A percentile compares a stretch with the other conserved stretches of the same genome.
These are phyloP conservation scores for Sebastes minor DNA, from an alignment of 2,797 vertebrate species.

Conservation along the genomic window DNA sequence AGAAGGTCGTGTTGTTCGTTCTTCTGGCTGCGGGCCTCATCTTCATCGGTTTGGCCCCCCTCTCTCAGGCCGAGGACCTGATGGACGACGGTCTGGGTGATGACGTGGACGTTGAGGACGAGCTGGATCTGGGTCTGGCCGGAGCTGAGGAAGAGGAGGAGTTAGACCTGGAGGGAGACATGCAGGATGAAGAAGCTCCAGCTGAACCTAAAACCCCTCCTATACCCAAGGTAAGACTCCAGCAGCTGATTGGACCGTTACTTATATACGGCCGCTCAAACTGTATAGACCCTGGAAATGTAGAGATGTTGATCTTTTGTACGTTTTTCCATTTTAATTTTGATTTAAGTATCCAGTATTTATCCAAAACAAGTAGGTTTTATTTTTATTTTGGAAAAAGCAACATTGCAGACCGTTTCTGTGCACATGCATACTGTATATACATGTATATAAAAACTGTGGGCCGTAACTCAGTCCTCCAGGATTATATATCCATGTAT, in stretches of 20 bases:
- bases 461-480: too few species aligned
- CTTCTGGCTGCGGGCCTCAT: conserved; percentile 83
- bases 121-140: conserved; percentile 62
- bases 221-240: conserved; percentile 85
- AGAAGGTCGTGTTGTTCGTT: conserved; percentile 84
- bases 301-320: too few species aligned
- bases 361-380: too few species aligned
- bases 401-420: too few species aligned
- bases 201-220: conserved; percentile 72
- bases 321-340: too few species aligned
- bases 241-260: neutral
- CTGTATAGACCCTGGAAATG: too few species aligned
- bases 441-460: too few species aligned
- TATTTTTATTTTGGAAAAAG: too few species aligned
- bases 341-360: too few species aligned
- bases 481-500: too few species aligned
- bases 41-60: conserved; percentile 45
- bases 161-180: conserved; percentile 44
- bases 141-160: conserved; percentile 41
- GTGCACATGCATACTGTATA: too few species aligned
- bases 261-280: too few species aligned
- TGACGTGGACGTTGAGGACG: conserved; percentile 80
- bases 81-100: conserved; percentile 85
- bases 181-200: conserved; percentile 33
- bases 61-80: conserved; percentile 78